phyloP scores from a whole-genome alignment of 2,113 vertebrate species.

The Benitochromis conjunctus region DNA sequence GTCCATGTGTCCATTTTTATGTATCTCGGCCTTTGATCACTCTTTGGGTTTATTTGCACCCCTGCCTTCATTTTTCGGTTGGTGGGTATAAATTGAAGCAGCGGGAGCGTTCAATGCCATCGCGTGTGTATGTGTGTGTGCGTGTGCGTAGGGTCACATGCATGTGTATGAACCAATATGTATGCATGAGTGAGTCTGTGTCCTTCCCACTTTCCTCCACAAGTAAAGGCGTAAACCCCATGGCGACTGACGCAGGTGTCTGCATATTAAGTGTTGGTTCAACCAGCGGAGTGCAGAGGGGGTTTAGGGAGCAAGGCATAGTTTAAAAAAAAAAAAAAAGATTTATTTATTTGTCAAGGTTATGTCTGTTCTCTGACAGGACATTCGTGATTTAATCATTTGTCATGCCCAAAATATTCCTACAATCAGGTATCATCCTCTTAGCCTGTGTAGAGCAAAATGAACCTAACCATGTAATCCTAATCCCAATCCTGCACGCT shows the following conservation, averaged over 20 bases:
- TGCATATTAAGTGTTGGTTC: constrained; percentile 52
- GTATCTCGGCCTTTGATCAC: constrained; percentile 3
- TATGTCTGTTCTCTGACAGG: neutral
- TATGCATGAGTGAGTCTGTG: constrained; percentile 62
- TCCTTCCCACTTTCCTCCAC: constrained; percentile 54
- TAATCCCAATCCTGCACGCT: neutral
- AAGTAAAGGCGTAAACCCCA: constrained; percentile 45
- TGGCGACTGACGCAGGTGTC: constrained; percentile 57
- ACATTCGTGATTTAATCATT: constrained; percentile 8
- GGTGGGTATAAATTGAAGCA: constrained; percentile 31
- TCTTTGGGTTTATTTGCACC: neutral
- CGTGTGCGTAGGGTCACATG: constrained; percentile 1
- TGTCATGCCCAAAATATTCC: neutral
- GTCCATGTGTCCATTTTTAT: constrained; percentile 1
- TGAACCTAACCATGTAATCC: neutral
- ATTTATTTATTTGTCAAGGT: constrained; percentile 12
- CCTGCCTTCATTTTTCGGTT: constrained; percentile 3
- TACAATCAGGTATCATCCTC: neutral
- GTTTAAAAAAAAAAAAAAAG: neutral
- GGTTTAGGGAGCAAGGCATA: neutral
- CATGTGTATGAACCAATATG: constrained; percentile 54
- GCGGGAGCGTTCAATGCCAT: neutral
- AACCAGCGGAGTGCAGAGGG: constrained; percentile 6
- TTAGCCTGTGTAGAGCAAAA: neutral
- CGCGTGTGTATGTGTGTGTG: neutral